phyloP scores from a whole-genome alignment of 1,140 invertebrate genomes.

The Drosophila ananassae region DNA sequence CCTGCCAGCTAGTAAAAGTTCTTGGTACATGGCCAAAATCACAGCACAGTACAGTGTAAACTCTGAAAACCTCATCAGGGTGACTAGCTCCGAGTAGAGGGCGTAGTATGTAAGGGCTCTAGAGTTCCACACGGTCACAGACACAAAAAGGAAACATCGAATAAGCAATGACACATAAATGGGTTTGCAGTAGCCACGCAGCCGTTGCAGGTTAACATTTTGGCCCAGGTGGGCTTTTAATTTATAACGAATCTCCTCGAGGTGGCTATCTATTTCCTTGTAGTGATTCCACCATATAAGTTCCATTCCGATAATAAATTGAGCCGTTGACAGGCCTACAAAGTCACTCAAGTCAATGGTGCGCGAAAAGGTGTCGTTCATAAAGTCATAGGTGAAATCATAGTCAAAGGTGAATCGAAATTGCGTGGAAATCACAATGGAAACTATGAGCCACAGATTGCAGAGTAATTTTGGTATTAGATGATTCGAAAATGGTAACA shows the following conservation, averaged over 20 bases:
- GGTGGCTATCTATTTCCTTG: neutral
- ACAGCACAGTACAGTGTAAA: conserved; percentile 40
- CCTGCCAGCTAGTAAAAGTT: conserved; percentile 23
- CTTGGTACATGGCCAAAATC: conserved; percentile 45
- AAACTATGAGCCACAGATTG: neutral
- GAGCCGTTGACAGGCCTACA: neutral
- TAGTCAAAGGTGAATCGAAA: conserved; percentile 38
- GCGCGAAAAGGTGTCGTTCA: conserved; percentile 36
- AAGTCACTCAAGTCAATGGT: conserved; percentile 42
- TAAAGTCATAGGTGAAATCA: conserved; percentile 18
- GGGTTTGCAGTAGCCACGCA: conserved; percentile 28
- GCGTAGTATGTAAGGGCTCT: conserved; percentile 14
- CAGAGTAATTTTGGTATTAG: conserved; percentile 27
- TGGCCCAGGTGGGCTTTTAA: conserved; percentile 16
- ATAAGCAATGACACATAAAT: conserved; percentile 12
- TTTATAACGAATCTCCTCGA: neutral
- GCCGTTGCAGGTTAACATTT: conserved; percentile 3
- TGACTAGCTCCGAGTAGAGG: conserved; percentile 49
- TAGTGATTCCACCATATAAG: conserved; percentile 24
- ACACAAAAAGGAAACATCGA: neutral
- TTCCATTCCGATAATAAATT: conserved; percentile 34
- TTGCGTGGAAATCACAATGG: neutral
- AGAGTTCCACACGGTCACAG: neutral
- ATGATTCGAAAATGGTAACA: conserved; percentile 28
- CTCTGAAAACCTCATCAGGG: conserved; percentile 40